Evolutionary conservation across 2,797 vertebrate species (phyloP).

Genomic region (Lutjanus campechanus): DNA sequence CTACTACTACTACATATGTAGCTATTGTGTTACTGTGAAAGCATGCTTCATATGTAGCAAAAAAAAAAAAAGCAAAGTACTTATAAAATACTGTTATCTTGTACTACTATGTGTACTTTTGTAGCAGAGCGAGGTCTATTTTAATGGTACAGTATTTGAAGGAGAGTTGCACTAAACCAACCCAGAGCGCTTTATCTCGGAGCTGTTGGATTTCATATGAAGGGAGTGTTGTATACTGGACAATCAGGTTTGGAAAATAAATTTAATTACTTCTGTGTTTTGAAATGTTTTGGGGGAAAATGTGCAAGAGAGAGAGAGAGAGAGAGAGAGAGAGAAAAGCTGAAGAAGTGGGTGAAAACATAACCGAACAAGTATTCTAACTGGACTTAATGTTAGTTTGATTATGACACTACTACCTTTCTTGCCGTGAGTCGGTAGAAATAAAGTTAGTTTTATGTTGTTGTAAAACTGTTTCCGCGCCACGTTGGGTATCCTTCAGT

Average conservation of each 20-base stretch:
- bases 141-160: constrained; percentile 36
- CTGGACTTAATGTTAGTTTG: constrained; percentile 28
- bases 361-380: constrained; percentile 27
- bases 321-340: neutral
- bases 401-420: constrained; percentile 42
- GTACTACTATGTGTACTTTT: constrained; percentile 71
- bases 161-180: constrained; percentile 66
- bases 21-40: constrained; percentile 70
- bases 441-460: constrained; percentile 40
- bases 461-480: constrained; percentile 50
- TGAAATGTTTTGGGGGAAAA: constrained; percentile 17
- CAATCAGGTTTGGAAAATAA: constrained; percentile 53
- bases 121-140: constrained; percentile 71
- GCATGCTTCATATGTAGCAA: constrained; percentile 78
- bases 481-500: constrained; percentile 37
- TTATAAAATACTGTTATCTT: constrained; percentile 63
- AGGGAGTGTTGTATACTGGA: constrained; percentile 27
- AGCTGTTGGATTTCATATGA: constrained; percentile 12
- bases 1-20: constrained; percentile 56
- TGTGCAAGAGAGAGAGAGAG: constrained; percentile 9
- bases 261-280: constrained; percentile 2
- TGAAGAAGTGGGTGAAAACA: constrained; percentile 2
- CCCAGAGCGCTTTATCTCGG: constrained; percentile 32
- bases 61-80: constrained; percentile 42
- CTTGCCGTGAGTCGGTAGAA: constrained; percentile 41